A percentile compares a stretch with the other conserved stretches of the same genome.
These are phyloP conservation scores for Leptinotarsa haldemani DNA, from an alignment of 2,888 invertebrate species.

Conservation along the genomic window DNA sequence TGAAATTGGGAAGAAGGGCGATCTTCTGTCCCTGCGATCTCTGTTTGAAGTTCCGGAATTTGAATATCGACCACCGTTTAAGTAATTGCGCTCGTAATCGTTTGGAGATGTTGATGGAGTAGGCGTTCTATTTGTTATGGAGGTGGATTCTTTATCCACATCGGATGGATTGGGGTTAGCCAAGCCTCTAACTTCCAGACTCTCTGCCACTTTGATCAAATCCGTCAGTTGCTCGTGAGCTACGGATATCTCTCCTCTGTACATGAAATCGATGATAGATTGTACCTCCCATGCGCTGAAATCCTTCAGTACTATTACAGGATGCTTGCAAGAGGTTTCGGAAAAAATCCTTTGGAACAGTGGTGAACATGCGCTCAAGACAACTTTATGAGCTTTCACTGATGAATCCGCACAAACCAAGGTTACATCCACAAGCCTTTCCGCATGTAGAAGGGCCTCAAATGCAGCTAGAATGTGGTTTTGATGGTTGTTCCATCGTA, in stretches of 20 bases:
- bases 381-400: constrained; percentile 90
- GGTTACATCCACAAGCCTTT: constrained; percentile 90
- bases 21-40: constrained; percentile 46
- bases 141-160: constrained; percentile 60
- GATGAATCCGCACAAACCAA: constrained; percentile 88
- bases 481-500: constrained; percentile 95
- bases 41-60: constrained; percentile 46
- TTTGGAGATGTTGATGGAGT: constrained; percentile 66
- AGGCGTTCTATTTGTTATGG: constrained; percentile 61
- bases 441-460: constrained; percentile 87
- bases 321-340: constrained; percentile 93
- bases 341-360: constrained; percentile 90
- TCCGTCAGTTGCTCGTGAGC: constrained; percentile 85
- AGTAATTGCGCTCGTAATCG: constrained; percentile 61
- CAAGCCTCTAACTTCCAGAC: constrained; percentile 71
- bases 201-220: constrained; percentile 88
- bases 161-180: constrained; percentile 55
- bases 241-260: constrained; percentile 91
- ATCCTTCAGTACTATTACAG: constrained; percentile 91
- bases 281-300: constrained; percentile 90
- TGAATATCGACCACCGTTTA: constrained; percentile 51
- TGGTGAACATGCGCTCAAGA: constrained; percentile 89
- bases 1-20: constrained; percentile 60
- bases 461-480: constrained; percentile 88
- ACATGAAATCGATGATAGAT: constrained; percentile 93